These are phyloP conservation scores for Mellivora capensis DNA, from an alignment of 2,113 vertebrate species.

Conservation along the genomic window DNA sequence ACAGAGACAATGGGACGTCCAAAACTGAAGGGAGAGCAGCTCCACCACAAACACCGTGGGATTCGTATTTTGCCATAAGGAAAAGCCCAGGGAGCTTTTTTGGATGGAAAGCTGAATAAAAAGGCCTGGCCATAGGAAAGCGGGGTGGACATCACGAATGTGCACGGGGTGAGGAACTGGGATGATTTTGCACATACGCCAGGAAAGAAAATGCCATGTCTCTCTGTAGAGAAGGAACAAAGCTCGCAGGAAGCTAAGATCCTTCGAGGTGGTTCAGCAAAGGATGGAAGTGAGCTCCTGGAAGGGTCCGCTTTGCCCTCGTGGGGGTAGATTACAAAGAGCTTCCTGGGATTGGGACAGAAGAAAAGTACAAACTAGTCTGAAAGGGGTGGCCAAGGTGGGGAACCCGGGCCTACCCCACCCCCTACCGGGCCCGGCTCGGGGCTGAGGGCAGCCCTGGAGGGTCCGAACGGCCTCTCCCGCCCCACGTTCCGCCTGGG, in stretches of 20 bases:
- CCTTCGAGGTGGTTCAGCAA: neutral
- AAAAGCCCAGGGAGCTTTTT: neutral
- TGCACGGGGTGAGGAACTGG: neutral
- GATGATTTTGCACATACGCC: neutral
- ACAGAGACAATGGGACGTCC: neutral
- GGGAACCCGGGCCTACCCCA: neutral
- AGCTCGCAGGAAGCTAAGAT: neutral
- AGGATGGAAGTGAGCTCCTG: neutral
- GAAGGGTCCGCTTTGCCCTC: neutral
- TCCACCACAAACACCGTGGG: neutral
- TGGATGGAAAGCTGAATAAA: neutral
- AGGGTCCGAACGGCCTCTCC: neutral
- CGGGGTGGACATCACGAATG: neutral
- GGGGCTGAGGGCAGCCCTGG: neutral
- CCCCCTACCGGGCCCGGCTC: neutral
- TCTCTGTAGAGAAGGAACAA: slow-evolving; percentile 46
- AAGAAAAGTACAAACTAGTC: neutral
- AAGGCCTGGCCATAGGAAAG: neutral
- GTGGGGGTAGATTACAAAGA: neutral
- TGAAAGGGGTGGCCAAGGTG: neutral
- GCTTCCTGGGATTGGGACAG: neutral
- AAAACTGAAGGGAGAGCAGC: neutral
- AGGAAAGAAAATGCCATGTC: neutral
- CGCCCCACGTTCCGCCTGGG: neutral
- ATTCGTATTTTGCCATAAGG: neutral